Evolutionary conservation across 1,140 invertebrate genomes (phyloP).

Genomic region (Dendroctonus ponderosae): DNA sequence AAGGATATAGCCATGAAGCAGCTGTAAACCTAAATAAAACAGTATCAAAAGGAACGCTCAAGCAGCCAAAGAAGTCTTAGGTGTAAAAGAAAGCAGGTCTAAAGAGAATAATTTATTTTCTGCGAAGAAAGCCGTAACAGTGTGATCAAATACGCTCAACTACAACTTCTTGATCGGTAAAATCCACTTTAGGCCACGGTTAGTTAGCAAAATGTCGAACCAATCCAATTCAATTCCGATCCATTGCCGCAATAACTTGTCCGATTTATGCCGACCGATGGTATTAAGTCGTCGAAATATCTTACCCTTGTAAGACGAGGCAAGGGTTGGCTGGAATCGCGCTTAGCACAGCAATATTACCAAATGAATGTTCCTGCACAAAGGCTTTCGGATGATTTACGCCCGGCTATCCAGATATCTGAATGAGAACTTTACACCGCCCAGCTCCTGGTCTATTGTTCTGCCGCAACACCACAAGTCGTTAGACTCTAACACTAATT

Average conservation of each 20-base stretch:
- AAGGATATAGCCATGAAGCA: too few relatives aligned
- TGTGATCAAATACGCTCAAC: too few relatives aligned
- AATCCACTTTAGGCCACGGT: too few relatives aligned
- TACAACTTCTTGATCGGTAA: too few relatives aligned
- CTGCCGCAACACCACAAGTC: conserved; percentile 20
- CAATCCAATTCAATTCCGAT: too few relatives aligned
- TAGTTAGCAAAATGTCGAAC: too few relatives aligned
- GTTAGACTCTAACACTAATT: conserved; percentile 18
- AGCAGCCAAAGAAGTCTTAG: too few relatives aligned
- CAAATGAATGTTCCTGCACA: conserved; percentile 31
- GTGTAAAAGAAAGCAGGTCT: too few relatives aligned
- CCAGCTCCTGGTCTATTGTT: conserved; percentile 12
- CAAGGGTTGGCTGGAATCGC: conserved; percentile 17
- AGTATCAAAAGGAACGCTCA: too few relatives aligned
- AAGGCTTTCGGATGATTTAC: conserved; percentile 30
- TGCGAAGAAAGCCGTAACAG: too few relatives aligned
- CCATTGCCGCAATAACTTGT: not conserved
- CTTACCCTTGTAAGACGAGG: conserved; percentile 12
- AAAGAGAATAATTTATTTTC: too few relatives aligned
- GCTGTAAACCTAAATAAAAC: too few relatives aligned
- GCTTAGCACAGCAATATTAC: conserved; percentile 24
- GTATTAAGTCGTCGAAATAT: conserved; percentile 23
- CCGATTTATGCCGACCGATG: conserved; percentile 10
- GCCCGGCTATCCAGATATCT: conserved; percentile 28
- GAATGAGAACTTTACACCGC: conserved; percentile 21